phyloP scores from a whole-genome alignment of 2,888 invertebrate genomes.

The Apamea crenata region DNA sequence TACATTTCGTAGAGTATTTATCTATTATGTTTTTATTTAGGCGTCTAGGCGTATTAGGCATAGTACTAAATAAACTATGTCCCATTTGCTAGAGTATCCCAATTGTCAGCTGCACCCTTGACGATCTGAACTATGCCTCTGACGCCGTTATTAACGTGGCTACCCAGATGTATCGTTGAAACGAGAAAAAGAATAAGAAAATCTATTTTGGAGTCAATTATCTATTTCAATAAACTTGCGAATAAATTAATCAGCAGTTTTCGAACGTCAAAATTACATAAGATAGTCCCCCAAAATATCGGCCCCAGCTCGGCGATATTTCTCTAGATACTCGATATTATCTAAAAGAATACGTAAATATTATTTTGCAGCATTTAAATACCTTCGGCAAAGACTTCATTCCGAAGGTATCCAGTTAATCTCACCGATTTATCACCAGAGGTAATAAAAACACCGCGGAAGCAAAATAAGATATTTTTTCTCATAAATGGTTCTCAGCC shows the following conservation, averaged over 20 bases:
- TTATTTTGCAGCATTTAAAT: background rate
- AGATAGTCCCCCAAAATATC: too few relatives aligned
- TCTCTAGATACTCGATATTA: background rate
- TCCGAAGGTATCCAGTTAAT: slow-evolving; percentile 11
- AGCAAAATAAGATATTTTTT: slow-evolving; percentile 23
- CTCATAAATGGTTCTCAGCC: slow-evolving; percentile 19
- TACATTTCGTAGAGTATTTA: too few relatives aligned
- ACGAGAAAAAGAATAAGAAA: background rate
- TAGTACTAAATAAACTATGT: background rate
- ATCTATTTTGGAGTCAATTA: background rate
- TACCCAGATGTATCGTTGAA: background rate
- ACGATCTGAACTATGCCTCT: background rate
- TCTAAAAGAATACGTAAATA: background rate
- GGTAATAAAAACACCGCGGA: slow-evolving; percentile 41
- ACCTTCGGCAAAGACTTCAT: background rate
- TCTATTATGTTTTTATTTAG: too few relatives aligned
- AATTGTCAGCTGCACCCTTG: background rate
- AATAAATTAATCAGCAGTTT: background rate
- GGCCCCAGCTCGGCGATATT: background rate
- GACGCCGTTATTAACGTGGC: background rate
- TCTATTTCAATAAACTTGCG: background rate
- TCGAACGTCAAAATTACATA: background rate
- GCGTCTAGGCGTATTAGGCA: background rate
- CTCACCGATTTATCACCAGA: slow-evolving; percentile 28
- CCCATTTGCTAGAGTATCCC: background rate